A percentile compares a stretch with the other conserved stretches of the same genome.
phyloP scores from a whole-genome alignment of 2,888 invertebrate species.

The Halictus ligatus region DNA sequence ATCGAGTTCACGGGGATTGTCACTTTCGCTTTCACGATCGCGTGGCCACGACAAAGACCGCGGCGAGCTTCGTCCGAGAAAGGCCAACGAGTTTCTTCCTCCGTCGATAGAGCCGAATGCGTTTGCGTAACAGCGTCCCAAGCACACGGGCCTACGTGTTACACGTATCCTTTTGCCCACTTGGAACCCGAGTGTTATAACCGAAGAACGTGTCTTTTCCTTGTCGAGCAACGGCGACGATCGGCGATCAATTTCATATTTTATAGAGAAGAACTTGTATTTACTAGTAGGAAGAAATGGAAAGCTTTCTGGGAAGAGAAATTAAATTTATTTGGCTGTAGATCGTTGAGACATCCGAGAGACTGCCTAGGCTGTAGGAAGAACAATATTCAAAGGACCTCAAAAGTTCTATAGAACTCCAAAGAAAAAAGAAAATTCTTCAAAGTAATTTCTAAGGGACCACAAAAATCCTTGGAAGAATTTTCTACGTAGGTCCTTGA shows the following conservation, averaged over 20 bases:
- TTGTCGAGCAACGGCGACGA: slow-evolving; percentile 22
- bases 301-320: background rate
- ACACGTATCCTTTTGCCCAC: slow-evolving; percentile 34
- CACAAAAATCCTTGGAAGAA: background rate
- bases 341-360: background rate
- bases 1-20: background rate
- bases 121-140: slow-evolving; percentile 36
- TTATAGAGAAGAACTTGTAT: background rate
- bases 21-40: slow-evolving; percentile 47
- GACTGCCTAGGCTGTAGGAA: background rate
- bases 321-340: background rate
- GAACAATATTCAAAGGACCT: background rate
- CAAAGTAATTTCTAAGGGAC: background rate
- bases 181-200: background rate
- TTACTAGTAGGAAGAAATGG: background rate
- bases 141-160: slow-evolving; percentile 12
- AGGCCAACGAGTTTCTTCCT: slow-evolving; percentile 38
- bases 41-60: slow-evolving; percentile 35
- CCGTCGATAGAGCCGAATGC: slow-evolving; percentile 5
- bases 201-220: background rate
- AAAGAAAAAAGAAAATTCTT: background rate
- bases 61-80: slow-evolving; percentile 16
- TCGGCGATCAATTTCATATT: background rate
- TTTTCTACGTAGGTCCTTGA: background rate
- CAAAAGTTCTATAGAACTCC: background rate